Percentiles rank a stretch among this genome's conserved stretches.
phyloP scores from a whole-genome alignment of 2,888 invertebrate genomes.

The Plemyria rubiginata region DNA sequence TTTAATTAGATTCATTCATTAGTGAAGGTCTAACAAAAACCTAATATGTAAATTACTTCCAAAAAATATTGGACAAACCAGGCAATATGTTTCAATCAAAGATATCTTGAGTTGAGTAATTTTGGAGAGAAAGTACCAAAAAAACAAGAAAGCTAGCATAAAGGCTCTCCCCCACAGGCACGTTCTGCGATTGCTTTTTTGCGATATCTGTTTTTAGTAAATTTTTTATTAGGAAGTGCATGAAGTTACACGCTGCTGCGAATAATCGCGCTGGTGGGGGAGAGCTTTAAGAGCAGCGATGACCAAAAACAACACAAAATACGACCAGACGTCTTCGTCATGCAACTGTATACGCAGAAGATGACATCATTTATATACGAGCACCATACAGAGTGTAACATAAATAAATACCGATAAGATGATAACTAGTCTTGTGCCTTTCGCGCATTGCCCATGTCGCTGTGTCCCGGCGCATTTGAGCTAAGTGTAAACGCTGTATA shows the following conservation, averaged over 20 bases:
- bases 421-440: too few species aligned
- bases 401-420: background rate
- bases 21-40: too few species aligned
- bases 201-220: too few species aligned
- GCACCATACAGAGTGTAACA: conserved; percentile 2
- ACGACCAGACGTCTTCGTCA: conserved; percentile 24
- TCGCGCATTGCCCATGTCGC: too few species aligned
- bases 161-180: too few species aligned
- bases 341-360: conserved; percentile 15
- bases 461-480: too few species aligned
- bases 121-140: conserved; percentile 30
- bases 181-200: too few species aligned
- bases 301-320: conserved; percentile 34
- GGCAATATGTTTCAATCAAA: background rate
- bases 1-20: too few species aligned
- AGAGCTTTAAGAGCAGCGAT: conserved; percentile 23
- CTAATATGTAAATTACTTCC: background rate
- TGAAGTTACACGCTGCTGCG: too few species aligned
- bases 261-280: too few species aligned
- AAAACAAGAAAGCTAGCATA: conserved; percentile 17
- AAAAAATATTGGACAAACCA: background rate
- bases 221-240: too few species aligned
- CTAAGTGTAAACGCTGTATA: too few species aligned
- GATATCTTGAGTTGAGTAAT: background rate
- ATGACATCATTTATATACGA: conserved; percentile 30